Conservation (phyloP, 2,113 vertebrate species). For the Coptodon bakossiorum region DNA sequence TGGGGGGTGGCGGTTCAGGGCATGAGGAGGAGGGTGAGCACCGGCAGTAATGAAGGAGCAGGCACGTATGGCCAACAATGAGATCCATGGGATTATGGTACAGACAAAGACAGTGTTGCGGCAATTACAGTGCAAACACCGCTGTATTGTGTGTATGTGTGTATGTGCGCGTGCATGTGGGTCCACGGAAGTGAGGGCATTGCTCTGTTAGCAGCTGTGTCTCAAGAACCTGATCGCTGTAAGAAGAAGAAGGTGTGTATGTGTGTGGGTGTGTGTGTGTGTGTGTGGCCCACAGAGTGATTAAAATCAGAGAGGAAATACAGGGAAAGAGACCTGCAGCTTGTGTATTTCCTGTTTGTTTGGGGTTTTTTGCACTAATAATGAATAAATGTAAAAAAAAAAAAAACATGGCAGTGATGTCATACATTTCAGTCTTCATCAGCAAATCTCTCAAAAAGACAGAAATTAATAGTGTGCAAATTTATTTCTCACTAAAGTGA, state of each 20-base stretch:
- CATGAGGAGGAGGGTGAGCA: slow-evolving; percentile 4
- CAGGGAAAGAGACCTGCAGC: not conserved
- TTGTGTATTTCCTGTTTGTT: not conserved
- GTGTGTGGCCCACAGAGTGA: not conserved
- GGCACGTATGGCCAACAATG: slow-evolving; percentile 70
- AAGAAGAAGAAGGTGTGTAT: not conserved
- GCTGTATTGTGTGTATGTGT: slow-evolving; percentile 7
- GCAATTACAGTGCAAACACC: slow-evolving; percentile 67
- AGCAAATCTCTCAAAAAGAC: not conserved
- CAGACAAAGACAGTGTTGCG: slow-evolving; percentile 63
- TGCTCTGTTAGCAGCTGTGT: slow-evolving; percentile 65
- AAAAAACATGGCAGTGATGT: not conserved
- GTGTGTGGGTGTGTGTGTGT: not conserved
- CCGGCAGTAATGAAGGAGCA: slow-evolving; percentile 43
- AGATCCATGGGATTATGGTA: slow-evolving; percentile 51
- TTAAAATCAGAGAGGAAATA: not conserved
- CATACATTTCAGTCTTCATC: not conserved
- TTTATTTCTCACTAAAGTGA: not conserved
- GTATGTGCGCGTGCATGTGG: not conserved
- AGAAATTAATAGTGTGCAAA: not conserved
- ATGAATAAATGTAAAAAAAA: not conserved
- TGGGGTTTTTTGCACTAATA: not conserved
- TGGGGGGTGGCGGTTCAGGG: not conserved
- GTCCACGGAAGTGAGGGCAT: not conserved
- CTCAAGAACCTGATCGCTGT: slow-evolving; percentile 34